Base-by-base conservation (phyloP, 2,113 vertebrate species). In the Serinus canaria region DNA sequence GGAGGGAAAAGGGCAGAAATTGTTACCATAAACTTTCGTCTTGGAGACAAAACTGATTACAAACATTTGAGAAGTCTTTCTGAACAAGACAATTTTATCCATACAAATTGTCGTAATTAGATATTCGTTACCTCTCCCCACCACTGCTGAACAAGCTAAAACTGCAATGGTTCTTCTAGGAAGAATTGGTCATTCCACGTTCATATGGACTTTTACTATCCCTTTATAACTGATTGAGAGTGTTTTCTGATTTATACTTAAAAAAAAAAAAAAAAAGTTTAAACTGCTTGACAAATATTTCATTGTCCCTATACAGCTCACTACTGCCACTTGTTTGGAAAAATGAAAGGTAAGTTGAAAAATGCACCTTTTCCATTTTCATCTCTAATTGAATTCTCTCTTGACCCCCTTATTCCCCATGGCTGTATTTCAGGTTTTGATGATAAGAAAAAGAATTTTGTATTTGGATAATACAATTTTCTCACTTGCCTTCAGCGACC, bases 401-500 rank as follows among this genome's bases (percentile, higher is more conserved):
- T 95, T 97, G 97, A 97, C 97, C 97, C 95, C 94, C 95, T 79
- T 85, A 96, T 91, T 95, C 97, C 96, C 97, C 86, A 83, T 93
- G 95, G 97, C 97, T 93, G 94, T 91, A 96, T 97, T 95, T 96
- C 95, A 90, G 94, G 95, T 97, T 97, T 95, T 97, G 97, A 98
- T 97, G 97, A 98, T 95, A 87, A 96, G 96, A 97, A 97, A 97
- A 97, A 97, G 97, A 97, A 97, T 98, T 97, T 97, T 94, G 96
- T 97, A 95, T 98, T 97, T 97, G 97, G 96, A 97, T 97, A 98
- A 98, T 98, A 97, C 97, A 96, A 97, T 98, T 98, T 98, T 96
- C 97, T 97, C 79, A 97, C 96, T 98, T 97, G 97, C 98, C 98
- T 97, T 97, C 96, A 89, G 96, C 96, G 97, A 98, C 98, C 97